Base-by-base conservation (phyloP, 2,113 vertebrate genomes). In the Mustelus asterias region DNA sequence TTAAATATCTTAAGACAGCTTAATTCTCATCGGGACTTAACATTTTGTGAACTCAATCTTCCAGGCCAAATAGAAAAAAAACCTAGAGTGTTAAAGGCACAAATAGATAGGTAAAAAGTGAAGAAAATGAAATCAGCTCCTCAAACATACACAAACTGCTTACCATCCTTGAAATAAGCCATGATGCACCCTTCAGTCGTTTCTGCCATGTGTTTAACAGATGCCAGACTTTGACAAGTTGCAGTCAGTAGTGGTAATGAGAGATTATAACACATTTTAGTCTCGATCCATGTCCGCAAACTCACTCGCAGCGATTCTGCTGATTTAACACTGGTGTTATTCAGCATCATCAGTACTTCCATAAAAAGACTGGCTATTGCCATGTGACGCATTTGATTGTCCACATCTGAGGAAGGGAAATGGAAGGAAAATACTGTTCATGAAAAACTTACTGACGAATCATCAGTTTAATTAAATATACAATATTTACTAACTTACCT, bases 151-250 rank as follows among this genome's bases (percentile, higher is more conserved):
- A 95, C 24, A 95, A 54, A 26, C 10, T 1, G 10, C 96, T 96
- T 96, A 99, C 99, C 98, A 65, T 98, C 96, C 37, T 96, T 98
- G 97, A 99, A 99, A 97, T 99, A 99, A 0, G 99, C 98, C 0
- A 97, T 96, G 97, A 99, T 99, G 95, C 99, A 99, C 89, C 99
- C 98, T 96, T 99, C 99, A 0, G 99, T 99, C 0, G 97, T 98
- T 96, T 98, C 98, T 0, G 99, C 98, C 99, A 99, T 99, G 96
- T 99, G 99, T 26, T 98, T 98, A 78, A 99, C 99, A 0, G 99
- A 99, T 0, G 99, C 99, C 96, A 99, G 97, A 96, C 98, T 99
- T 96, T 98, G 98, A 76, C 99, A 99, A 0, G 98, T 98, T 0
- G 99, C 99, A 0, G 99, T 99, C 80, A 99, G 97, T 0, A 99